These are phyloP conservation scores for Mythimna vitellina DNA, from an alignment of 2,888 invertebrate species.

Conservation along the genomic window DNA sequence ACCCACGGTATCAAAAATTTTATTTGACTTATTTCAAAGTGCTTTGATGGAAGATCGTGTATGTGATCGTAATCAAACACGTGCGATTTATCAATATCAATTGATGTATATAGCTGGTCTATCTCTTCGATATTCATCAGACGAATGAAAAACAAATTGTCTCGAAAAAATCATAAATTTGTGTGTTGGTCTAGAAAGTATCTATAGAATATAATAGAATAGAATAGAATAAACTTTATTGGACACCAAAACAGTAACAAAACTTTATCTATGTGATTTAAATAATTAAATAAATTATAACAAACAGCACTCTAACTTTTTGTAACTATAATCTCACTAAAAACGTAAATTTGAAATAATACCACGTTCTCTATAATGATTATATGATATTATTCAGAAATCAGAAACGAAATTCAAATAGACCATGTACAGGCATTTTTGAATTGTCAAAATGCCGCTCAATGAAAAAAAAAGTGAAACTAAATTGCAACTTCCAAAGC, in stretches of 20 bases:
- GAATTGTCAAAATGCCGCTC: too few relatives aligned
- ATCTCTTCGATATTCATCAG: background rate
- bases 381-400: too few relatives aligned
- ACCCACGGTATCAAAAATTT: conserved; percentile 4
- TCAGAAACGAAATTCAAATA: too few relatives aligned
- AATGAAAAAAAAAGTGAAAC: too few relatives aligned
- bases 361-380: too few relatives aligned
- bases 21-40: conserved; percentile 2
- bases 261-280: background rate
- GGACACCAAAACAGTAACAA: too few relatives aligned
- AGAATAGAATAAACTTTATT: too few relatives aligned
- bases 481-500: too few relatives aligned
- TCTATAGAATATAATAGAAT: too few relatives aligned
- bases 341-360: too few relatives aligned
- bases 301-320: background rate
- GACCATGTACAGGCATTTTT: too few relatives aligned
- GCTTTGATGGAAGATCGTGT: background rate
- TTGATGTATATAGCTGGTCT: background rate
- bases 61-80: conserved; percentile 1
- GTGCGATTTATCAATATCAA: conserved; percentile 27
- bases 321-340: too few relatives aligned
- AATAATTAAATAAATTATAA: background rate
- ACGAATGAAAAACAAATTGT: background rate
- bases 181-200: background rate
- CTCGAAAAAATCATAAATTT: background rate